Evolutionary conservation across 1,140 invertebrate genomes (phyloP).

Genomic region (Cyphomyrmex costatus): DNA sequence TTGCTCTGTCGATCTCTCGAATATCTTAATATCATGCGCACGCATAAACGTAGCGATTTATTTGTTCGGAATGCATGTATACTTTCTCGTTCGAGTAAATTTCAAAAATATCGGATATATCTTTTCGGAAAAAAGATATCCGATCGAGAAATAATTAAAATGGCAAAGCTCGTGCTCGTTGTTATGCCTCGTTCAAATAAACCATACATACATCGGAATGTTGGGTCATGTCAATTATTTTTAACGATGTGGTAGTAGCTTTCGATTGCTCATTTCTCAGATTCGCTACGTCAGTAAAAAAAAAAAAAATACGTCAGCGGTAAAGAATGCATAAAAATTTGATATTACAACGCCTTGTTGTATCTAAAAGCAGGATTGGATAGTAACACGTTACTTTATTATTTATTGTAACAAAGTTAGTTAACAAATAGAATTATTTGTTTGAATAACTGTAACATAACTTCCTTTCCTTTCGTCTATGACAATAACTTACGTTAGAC

Average conservation of each 20-base stretch:
- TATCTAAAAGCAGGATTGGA: neutral
- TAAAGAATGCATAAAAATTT: neutral
- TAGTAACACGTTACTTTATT: no score
- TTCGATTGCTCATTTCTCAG: neutral
- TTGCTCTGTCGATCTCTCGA: neutral
- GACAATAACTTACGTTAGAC: no score
- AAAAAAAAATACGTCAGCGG: neutral
- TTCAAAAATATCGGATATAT: neutral
- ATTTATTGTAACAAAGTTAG: no score
- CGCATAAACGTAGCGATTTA: neutral
- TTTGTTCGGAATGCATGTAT: neutral
- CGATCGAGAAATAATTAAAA: neutral
- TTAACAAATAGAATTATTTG: no score
- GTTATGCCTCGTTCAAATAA: neutral
- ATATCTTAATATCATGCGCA: neutral
- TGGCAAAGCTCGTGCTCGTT: neutral
- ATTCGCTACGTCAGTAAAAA: conserved; percentile 5
- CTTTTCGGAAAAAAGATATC: no score
- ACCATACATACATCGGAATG: neutral
- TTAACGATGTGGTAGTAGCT: neutral
- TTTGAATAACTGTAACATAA: no score
- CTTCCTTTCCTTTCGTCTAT: no score
- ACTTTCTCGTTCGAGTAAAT: neutral
- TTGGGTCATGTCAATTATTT: neutral
- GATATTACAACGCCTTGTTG: neutral